Base-by-base conservation (phyloP, 2,888 invertebrate species). In the Ernsta delagoae region DNA sequence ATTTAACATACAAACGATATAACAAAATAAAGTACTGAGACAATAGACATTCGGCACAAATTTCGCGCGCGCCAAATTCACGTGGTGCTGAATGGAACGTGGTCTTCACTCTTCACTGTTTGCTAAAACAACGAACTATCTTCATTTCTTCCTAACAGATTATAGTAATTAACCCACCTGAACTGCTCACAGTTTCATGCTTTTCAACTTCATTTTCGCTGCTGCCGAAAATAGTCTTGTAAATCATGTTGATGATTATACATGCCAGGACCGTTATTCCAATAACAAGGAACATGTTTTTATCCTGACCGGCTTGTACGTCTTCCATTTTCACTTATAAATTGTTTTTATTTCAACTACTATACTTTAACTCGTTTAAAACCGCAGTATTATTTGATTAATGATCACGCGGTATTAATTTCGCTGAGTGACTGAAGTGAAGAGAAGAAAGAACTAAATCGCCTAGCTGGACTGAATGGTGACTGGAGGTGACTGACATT, bases 321-420 rank as follows among this genome's bases (percentile, higher is more conserved):
- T 89, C 88, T 78, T 85, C 87, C 89, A 91, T 91, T 90, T 90
- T 92, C 89, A 92, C 89, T 84, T 77, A 91, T 79, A 81, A 88
- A 75, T 86, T 31, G 3, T 48, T 61, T 61, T 41, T 69, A 59
- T 53, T 43, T 45, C 5, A 24, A 43, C 39, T 54, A 53, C 24
- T 45, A 64, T 50, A 60, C 60, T 60, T 8, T 36, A 59, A 48
- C 53, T 12, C 45, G 75, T 59, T 62, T 39, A 61, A 57, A 73
- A 72, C 70, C 66, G 70, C 72, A 71, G 74, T 70, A 72, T 31
- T 31, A 31, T 31, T 39, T 39, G 8, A 39, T 68, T 48, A 50
- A 70, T 75, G 70, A 85, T 89, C 89, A 89, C 92, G 88, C 91
- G 88, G 85, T 85, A 78, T 83, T 81, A 83, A 77, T 72, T 72